Evolutionary conservation across 2,797 vertebrate species (phyloP).

Genomic region (Micrastur ruficollis): DNA sequence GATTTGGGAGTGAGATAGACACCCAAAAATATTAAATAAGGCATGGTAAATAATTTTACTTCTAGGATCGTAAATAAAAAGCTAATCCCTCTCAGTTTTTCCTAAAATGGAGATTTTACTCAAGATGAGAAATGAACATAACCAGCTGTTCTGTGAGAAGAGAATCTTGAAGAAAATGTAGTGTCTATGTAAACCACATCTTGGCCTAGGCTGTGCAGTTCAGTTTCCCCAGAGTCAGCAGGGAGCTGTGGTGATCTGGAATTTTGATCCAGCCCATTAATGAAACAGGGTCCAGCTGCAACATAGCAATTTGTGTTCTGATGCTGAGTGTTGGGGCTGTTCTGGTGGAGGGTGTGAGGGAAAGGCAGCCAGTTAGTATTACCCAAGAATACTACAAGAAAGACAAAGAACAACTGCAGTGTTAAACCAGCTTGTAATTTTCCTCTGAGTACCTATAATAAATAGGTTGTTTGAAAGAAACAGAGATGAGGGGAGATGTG

Average conservation of each 20-base stretch:
- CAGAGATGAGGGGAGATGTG: background rate
- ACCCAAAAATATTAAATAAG: background rate
- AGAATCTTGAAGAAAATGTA: slow-evolving; percentile 31
- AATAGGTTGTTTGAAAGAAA: background rate
- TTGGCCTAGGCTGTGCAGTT: slow-evolving; percentile 39
- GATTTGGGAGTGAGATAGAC: background rate
- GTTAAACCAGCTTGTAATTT: slow-evolving; percentile 22
- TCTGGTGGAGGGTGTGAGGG: background rate
- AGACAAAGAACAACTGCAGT: slow-evolving; percentile 31
- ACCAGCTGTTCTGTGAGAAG: slow-evolving; percentile 34
- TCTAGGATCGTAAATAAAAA: background rate
- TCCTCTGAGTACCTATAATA: slow-evolving; percentile 20
- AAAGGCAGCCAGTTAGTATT: background rate
- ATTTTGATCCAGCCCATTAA: slow-evolving; percentile 57
- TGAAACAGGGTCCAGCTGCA: slow-evolving; percentile 57
- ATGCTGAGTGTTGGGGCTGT: background rate
- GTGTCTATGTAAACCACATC: slow-evolving; percentile 47
- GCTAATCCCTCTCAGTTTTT: background rate
- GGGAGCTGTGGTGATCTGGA: slow-evolving; percentile 55
- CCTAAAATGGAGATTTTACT: slow-evolving; percentile 47
- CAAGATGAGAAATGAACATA: slow-evolving; percentile 21
- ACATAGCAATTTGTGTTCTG: slow-evolving; percentile 34
- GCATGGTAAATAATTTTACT: background rate
- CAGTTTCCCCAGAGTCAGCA: slow-evolving; percentile 57
- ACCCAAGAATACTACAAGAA: background rate